These are phyloP conservation scores for Asobara japonica DNA, from an alignment of 1,140 invertebrate genomes.

Conservation along the genomic window DNA sequence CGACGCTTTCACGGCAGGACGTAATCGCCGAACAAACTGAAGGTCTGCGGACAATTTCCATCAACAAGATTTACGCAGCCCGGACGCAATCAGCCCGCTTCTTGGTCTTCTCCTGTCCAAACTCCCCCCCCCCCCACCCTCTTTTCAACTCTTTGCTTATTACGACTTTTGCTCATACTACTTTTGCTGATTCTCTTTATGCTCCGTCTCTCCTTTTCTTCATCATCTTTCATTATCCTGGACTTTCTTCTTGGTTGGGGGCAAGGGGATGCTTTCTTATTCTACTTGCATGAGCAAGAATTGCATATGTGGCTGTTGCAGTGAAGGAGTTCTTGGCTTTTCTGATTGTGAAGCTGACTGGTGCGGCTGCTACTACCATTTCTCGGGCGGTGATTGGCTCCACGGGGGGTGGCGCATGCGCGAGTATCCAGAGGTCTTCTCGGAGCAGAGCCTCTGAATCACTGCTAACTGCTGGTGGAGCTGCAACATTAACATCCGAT, in stretches of 20 bases:
- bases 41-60: slow-evolving; percentile 59
- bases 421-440: slow-evolving; percentile 36
- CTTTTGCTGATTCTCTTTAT: slow-evolving; percentile 18
- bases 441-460: slow-evolving; percentile 6
- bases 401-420: slow-evolving; percentile 60
- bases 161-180: slow-evolving; percentile 17
- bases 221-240: slow-evolving; percentile 18
- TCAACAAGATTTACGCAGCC: slow-evolving; percentile 59
- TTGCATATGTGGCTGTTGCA: not conserved
- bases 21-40: slow-evolving; percentile 57
- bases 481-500: not conserved
- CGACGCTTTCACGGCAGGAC: slow-evolving; percentile 56
- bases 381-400: slow-evolving; percentile 65
- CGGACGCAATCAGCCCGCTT: slow-evolving; percentile 53
- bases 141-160: slow-evolving; percentile 21
- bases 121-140: slow-evolving; percentile 26
- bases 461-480: not conserved
- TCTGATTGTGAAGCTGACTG: slow-evolving; percentile 49
- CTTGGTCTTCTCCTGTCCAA: slow-evolving; percentile 20
- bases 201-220: slow-evolving; percentile 22
- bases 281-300: slow-evolving; percentile 39
- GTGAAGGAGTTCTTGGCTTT: slow-evolving; percentile 16
- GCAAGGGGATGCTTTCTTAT: not conserved
- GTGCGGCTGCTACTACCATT: slow-evolving; percentile 60
- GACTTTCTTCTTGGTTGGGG: slow-evolving; percentile 27